These are phyloP conservation scores for Congeria kusceri DNA, from an alignment of 2,888 invertebrate species.

Conservation along the genomic window DNA sequence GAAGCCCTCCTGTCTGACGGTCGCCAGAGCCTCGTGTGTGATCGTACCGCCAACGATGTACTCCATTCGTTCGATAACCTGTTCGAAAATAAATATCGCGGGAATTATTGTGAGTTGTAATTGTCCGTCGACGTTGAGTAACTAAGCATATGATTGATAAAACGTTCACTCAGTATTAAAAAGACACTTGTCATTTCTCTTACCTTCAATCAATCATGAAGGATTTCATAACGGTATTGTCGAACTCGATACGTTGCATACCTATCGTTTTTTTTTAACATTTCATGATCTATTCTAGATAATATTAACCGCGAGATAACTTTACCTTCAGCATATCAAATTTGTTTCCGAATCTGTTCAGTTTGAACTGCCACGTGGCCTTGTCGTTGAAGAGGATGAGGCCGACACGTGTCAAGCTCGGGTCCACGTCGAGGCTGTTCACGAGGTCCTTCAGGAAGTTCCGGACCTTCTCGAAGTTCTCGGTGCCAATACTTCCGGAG, in stretches of 20 bases:
- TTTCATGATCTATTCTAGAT: too few relatives aligned
- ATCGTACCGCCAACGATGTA: slow-evolving; percentile 54
- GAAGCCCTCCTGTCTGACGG: slow-evolving; percentile 51
- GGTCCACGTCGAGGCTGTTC: slow-evolving; percentile 49
- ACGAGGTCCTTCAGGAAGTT: slow-evolving; percentile 45
- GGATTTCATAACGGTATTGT: too few relatives aligned
- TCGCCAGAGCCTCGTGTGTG: slow-evolving; percentile 48
- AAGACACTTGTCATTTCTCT: too few relatives aligned
- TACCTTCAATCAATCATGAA: too few relatives aligned
- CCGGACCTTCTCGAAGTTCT: slow-evolving; percentile 55
- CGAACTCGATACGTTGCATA: too few relatives aligned
- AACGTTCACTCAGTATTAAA: too few relatives aligned
- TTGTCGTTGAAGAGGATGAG: slow-evolving; percentile 54
- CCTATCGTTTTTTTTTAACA: too few relatives aligned
- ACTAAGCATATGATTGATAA: too few relatives aligned
- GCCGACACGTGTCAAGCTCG: slow-evolving; percentile 49
- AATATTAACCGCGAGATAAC: too few relatives aligned
- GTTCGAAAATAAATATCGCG: neutral
- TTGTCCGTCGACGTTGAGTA: too few relatives aligned
- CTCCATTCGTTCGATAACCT: slow-evolving; percentile 53
- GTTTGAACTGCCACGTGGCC: slow-evolving; percentile 52
- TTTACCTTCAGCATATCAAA: slow-evolving; percentile 51
- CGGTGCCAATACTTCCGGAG: slow-evolving; percentile 59
- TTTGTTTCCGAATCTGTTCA: slow-evolving; percentile 41
- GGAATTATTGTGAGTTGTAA: too few relatives aligned